These are phyloP conservation scores for Scomberomorus guttatus DNA, from an alignment of 2,797 vertebrate genomes.

Conservation along the genomic window DNA sequence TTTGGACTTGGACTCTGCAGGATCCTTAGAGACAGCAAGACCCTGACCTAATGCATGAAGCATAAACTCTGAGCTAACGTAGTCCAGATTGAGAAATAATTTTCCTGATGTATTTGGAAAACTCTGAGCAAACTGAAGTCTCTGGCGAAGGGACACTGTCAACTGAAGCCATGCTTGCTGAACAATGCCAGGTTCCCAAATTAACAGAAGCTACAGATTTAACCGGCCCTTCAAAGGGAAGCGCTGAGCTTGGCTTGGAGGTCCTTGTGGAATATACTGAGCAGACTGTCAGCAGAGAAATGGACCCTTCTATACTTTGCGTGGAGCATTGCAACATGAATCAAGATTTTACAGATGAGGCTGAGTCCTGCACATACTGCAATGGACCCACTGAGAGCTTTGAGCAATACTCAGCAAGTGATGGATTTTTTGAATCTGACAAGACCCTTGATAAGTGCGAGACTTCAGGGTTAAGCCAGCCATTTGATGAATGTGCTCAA, in stretches of 20 bases:
- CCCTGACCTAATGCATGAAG: constrained; percentile 66
- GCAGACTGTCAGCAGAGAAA: constrained; percentile 54
- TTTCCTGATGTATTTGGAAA: constrained; percentile 78
- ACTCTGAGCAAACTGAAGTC: constrained; percentile 62
- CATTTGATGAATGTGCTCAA: constrained; percentile 69
- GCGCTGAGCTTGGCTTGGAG: constrained; percentile 61
- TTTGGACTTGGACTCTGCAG: constrained; percentile 57
- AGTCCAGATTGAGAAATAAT: constrained; percentile 38
- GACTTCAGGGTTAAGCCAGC: constrained; percentile 67
- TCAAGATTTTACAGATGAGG: constrained; percentile 41
- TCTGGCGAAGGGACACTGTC: constrained; percentile 51
- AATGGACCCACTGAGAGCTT: constrained; percentile 58
- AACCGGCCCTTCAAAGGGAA: constrained; percentile 52
- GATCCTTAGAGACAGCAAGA: constrained; percentile 32
- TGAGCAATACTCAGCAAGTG: constrained; percentile 62
- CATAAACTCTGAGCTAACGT: constrained; percentile 40
- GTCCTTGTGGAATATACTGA: constrained; percentile 67
- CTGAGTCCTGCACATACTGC: constrained; percentile 50
- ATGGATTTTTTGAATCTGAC: constrained; percentile 63
- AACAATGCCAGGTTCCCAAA: constrained; percentile 74
- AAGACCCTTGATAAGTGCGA: constrained; percentile 51
- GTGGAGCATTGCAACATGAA: constrained; percentile 42
- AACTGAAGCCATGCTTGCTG: constrained; percentile 74
- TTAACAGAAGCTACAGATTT: constrained; percentile 65
- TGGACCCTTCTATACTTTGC: constrained; percentile 52